A percentile compares a stretch with the other conserved stretches of the same genome.
Conservation (phyloP, 2,888 invertebrate species). For the Melanophora roralis region DNA sequence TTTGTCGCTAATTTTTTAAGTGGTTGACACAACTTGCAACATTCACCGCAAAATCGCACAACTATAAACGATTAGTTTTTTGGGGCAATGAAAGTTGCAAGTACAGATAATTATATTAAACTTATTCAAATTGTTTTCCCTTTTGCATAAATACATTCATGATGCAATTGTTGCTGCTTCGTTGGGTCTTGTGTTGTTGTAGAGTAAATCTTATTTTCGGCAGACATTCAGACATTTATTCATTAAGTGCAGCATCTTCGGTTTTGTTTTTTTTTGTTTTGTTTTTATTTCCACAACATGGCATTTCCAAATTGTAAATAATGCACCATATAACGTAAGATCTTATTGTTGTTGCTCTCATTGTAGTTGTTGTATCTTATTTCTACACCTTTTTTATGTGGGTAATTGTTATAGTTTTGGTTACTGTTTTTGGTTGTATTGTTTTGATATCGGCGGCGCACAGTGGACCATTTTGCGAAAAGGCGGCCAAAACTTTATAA, state of each 20-base stretch:
- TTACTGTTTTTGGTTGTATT: constrained; percentile 31
- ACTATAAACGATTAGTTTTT: constrained; percentile 55
- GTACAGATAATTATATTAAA: constrained; percentile 47
- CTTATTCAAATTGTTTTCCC: constrained; percentile 31
- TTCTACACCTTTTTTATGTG: constrained; percentile 57
- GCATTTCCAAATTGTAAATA: constrained; percentile 59
- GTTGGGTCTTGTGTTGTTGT: constrained; percentile 8
- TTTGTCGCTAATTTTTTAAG: constrained; percentile 9
- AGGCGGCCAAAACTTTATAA: no score
- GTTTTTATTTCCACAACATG: constrained; percentile 38
- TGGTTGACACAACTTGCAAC: constrained; percentile 33
- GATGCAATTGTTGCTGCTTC: constrained; percentile 42
- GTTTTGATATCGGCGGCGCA: constrained; percentile 54
- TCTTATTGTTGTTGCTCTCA: no score
- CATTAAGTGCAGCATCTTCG: constrained; percentile 38
- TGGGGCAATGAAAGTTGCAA: constrained; percentile 56
- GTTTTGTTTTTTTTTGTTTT: constrained; percentile 23
- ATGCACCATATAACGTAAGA: constrained; percentile 55
- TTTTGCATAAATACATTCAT: not conserved
- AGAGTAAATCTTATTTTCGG: not conserved
- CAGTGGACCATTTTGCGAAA: no score
- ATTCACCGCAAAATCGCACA: constrained; percentile 39
- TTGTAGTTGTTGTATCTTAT: constrained; percentile 47
- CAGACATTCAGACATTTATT: constrained; percentile 18
- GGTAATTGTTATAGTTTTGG: constrained; percentile 62